A percentile compares a stretch with the other conserved stretches of the same genome.
These are phyloP conservation scores for Forbesichthys papilliferus DNA, from an alignment of 2,113 vertebrate species.

Conservation along the genomic window DNA sequence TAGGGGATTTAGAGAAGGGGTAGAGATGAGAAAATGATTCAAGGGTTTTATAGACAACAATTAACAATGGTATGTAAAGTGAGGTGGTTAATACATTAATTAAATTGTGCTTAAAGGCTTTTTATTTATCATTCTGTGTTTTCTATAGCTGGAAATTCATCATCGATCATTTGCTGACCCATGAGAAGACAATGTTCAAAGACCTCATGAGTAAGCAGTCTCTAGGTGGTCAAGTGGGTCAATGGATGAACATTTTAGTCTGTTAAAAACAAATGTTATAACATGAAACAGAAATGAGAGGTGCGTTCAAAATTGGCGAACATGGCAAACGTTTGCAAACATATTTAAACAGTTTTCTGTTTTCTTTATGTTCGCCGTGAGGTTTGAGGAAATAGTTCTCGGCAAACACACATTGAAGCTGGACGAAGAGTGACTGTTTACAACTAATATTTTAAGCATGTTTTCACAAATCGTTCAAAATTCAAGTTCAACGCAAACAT, in stretches of 20 bases:
- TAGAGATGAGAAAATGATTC: background rate
- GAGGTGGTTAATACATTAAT: background rate
- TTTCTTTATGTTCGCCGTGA: no score
- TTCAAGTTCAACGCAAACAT: no score
- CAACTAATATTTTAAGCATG: no score
- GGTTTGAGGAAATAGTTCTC: no score
- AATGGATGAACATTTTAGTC: background rate
- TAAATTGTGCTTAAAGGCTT: background rate
- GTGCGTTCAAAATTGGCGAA: no score
- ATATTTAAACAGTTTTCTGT: no score
- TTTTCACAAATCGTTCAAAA: no score
- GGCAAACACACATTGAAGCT: no score
- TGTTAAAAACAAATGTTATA: background rate
- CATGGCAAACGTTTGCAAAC: no score
- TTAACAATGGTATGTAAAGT: background rate
- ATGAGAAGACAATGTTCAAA: constrained; percentile 99
- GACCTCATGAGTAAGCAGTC: constrained; percentile 96
- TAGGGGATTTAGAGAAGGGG: no score
- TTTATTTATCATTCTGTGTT: constrained; percentile 5
- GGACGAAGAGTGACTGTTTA: no score
- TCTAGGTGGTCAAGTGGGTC: background rate
- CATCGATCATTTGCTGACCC: constrained; percentile 94
- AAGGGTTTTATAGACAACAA: background rate
- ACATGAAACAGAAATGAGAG: no score
- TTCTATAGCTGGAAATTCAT: constrained; percentile 90